A percentile compares a stretch with the other conserved stretches of the same genome.
Conservation (phyloP, 2,797 vertebrate genomes). For the Hoplostethus mediterraneus region DNA sequence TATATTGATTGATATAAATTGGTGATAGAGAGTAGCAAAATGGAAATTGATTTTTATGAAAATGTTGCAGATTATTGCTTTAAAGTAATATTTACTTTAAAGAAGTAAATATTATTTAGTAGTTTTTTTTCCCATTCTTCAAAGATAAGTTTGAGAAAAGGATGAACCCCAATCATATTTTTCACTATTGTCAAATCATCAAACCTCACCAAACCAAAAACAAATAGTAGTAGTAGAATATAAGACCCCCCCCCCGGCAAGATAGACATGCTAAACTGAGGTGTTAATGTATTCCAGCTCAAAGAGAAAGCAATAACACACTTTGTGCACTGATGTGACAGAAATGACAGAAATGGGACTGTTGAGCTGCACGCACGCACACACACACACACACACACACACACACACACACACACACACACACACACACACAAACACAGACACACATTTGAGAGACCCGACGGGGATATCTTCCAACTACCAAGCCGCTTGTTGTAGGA, state of each 20-base stretch:
- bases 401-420: no score
- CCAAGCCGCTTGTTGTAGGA: slow-evolving; percentile 43
- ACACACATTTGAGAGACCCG: slow-evolving; percentile 42
- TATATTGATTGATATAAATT: neutral
- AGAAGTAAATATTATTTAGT: neutral
- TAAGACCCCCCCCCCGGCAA: slow-evolving; percentile 48
- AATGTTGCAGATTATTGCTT: slow-evolving; percentile 17
- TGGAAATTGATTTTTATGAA: slow-evolving; percentile 7
- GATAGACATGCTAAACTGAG: slow-evolving; percentile 58
- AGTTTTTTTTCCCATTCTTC: neutral
- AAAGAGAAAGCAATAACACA: slow-evolving; percentile 53
- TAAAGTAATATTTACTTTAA: neutral
- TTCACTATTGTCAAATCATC: neutral
- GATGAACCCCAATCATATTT: slow-evolving; percentile 9
- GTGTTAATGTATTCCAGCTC: slow-evolving; percentile 74
- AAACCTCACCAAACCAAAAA: slow-evolving; percentile 41
- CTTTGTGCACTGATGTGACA: slow-evolving; percentile 73
- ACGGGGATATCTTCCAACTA: slow-evolving; percentile 53
- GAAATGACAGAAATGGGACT: slow-evolving; percentile 66
- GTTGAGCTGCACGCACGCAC: slow-evolving; percentile 45
- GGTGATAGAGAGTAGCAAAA: slow-evolving; percentile 7
- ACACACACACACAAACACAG: slow-evolving; percentile 28
- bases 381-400: slow-evolving; percentile 12
- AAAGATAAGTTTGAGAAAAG: slow-evolving; percentile 1
- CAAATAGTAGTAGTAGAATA: slow-evolving; percentile 46